Evolutionary conservation across 92 coral and sea anemone genomes (phyloP).

Genomic region (Pocillopora grandis): DNA sequence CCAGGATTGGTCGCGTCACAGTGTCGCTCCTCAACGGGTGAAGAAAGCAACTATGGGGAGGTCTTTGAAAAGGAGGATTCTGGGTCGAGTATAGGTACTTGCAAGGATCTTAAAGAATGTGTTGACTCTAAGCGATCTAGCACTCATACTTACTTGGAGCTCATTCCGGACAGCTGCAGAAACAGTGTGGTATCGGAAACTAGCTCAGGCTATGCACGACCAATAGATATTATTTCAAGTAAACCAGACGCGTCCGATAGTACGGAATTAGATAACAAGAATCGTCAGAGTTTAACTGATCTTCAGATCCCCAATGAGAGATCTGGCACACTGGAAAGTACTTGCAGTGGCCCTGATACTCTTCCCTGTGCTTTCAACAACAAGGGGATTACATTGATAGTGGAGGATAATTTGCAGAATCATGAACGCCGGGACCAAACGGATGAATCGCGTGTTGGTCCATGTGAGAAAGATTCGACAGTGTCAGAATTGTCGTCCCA

Average conservation of each 20-base stretch:
- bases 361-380: neutral
- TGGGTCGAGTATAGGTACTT: constrained; percentile 46
- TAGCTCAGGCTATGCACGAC: constrained; percentile 91
- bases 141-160: constrained; percentile 51
- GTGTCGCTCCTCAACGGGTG: constrained; percentile 35
- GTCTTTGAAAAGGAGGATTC: constrained; percentile 57
- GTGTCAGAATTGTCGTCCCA: constrained; percentile 1
- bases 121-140: constrained; percentile 67
- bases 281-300: constrained; percentile 49
- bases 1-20: constrained; percentile 66
- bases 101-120: constrained; percentile 37
- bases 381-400: neutral
- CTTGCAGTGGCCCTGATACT: neutral
- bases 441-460: neutral
- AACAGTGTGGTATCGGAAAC: constrained; percentile 81
- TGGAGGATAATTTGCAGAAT: neutral
- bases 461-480: neutral
- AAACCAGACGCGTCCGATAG: constrained; percentile 22
- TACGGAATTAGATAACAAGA: neutral
- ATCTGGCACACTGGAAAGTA: constrained; percentile 8
- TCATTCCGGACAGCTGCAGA: constrained; percentile 51
- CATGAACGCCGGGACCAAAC: neutral
- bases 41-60: constrained; percentile 52
- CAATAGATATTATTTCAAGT: constrained; percentile 59
- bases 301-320: constrained; percentile 42